Percentiles rank a stretch among this genome's conserved stretches.
These are phyloP conservation scores for Microtus obscurus DNA, from an alignment of 2,797 vertebrate species.

Conservation along the genomic window DNA sequence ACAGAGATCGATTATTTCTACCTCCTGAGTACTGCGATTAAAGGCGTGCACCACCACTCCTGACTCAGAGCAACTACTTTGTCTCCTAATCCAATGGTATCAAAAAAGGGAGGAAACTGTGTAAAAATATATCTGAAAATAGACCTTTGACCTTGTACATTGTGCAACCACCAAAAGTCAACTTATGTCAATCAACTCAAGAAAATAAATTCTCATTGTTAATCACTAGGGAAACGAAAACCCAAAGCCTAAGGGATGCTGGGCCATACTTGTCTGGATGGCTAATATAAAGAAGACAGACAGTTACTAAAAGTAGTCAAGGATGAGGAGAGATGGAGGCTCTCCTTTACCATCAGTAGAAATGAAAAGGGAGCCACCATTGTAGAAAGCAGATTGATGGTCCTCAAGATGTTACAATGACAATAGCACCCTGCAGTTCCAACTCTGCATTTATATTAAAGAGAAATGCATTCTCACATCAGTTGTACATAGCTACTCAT, in stretches of 20 bases:
- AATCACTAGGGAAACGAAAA: constrained; percentile 33
- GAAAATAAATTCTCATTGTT: background rate
- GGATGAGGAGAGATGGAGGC: background rate
- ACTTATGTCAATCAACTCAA: constrained; percentile 40
- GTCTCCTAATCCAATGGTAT: background rate
- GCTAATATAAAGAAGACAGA: background rate
- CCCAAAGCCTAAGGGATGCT: background rate
- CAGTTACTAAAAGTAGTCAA: background rate
- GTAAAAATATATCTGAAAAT: background rate
- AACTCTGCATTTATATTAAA: background rate
- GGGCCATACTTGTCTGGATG: background rate
- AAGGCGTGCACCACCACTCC: background rate
- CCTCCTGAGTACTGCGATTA: background rate
- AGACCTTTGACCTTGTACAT: background rate
- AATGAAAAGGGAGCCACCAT: background rate
- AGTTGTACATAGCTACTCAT: background rate
- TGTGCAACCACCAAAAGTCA: background rate
- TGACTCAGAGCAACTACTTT: background rate
- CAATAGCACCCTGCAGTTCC: background rate
- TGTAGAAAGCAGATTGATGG: background rate
- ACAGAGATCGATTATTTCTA: background rate
- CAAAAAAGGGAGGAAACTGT: background rate
- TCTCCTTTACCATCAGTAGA: background rate
- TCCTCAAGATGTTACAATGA: background rate
- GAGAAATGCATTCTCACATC: background rate